A percentile compares a stretch with the other conserved stretches of the same genome.
These are phyloP conservation scores for Emys orbicularis DNA, from an alignment of 2,797 vertebrate species.

Conservation along the genomic window DNA sequence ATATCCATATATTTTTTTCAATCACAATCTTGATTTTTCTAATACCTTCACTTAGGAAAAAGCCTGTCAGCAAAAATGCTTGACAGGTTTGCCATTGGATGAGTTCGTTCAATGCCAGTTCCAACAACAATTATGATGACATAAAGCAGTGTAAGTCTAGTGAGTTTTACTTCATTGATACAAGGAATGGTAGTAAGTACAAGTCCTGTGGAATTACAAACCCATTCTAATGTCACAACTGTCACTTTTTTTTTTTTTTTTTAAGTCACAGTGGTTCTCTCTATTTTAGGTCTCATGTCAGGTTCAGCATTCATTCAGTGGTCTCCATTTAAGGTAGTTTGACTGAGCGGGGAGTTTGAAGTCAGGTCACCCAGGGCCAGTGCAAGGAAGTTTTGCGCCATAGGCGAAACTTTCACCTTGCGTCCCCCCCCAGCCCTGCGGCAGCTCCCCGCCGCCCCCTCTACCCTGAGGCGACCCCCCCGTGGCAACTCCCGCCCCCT, in stretches of 20 bases:
- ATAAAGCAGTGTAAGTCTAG: neutral
- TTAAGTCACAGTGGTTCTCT: neutral
- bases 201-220: neutral
- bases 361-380: neutral
- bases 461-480: too few relatives aligned
- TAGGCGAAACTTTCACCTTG: too few relatives aligned
- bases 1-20: slow-evolving; percentile 49
- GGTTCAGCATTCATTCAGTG: neutral
- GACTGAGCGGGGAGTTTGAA: neutral
- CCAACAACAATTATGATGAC: slow-evolving; percentile 50
- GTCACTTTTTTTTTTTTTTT: neutral
- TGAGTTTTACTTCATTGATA: slow-evolving; percentile 7
- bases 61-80: slow-evolving; percentile 33
- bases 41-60: slow-evolving; percentile 54
- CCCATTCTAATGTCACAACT: neutral
- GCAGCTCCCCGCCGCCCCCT: too few relatives aligned
- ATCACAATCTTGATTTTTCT: slow-evolving; percentile 53
- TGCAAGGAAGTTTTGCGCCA: too few relatives aligned
- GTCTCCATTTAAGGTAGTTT: neutral
- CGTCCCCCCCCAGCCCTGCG: too few relatives aligned
- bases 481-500: too few relatives aligned
- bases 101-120: slow-evolving; percentile 60
- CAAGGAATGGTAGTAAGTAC: neutral
- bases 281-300: neutral
- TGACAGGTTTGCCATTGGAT: slow-evolving; percentile 39